Conservation (phyloP, 2,888 invertebrate genomes). For the Agrochola litura region DNA sequence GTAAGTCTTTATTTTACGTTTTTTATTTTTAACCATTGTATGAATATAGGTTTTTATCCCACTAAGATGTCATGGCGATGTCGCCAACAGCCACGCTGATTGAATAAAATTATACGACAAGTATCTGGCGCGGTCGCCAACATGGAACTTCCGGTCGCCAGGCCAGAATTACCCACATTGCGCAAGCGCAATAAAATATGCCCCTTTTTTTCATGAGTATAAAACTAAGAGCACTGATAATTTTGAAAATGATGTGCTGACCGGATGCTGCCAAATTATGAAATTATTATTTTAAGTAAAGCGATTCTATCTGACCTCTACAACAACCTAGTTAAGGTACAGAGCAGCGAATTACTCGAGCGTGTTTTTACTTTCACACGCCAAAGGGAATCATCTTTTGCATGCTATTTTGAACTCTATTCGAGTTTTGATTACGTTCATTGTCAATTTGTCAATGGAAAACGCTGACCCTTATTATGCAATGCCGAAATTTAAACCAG, state of each 20-base stretch:
- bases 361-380: not conserved
- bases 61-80: constrained; percentile 9
- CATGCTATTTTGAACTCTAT: not conserved
- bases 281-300: not conserved
- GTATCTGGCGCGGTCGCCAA: not conserved
- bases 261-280: not conserved
- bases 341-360: no score
- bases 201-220: not conserved
- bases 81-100: not conserved
- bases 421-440: not conserved
- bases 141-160: not conserved
- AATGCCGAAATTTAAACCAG: not conserved
- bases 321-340: not conserved
- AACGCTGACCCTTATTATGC: not conserved
- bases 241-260: not conserved
- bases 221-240: not conserved
- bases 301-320: no score
- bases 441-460: not conserved
- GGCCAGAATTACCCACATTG: not conserved
- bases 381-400: not conserved
- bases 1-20: constrained; percentile 70
- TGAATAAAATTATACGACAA: not conserved
- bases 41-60: constrained; percentile 8
- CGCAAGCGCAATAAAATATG: not conserved
- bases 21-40: not conserved